Evolutionary conservation across 2,888 invertebrate species (phyloP).

Genomic region (Sminthurinus aureus): DNA sequence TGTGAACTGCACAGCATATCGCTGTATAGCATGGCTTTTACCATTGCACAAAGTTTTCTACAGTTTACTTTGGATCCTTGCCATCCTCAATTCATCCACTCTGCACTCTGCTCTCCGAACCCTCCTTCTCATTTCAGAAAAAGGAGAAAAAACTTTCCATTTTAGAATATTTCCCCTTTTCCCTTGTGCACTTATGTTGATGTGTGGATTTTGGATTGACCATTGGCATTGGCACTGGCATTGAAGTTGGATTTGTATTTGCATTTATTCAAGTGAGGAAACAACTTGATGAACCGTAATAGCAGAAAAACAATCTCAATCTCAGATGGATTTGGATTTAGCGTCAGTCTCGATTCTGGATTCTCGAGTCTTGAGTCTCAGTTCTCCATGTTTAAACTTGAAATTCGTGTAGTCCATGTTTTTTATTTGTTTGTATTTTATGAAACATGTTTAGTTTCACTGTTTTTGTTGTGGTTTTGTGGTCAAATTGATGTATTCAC

Average conservation of each 20-base stretch:
- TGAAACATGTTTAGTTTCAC: too few species aligned
- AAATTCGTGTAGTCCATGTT: too few species aligned
- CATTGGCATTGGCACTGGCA: too few species aligned
- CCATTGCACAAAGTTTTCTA: background rate
- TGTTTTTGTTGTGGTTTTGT: too few species aligned
- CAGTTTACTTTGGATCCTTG: constrained; percentile 18
- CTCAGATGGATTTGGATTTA: too few species aligned
- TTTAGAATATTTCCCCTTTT: background rate
- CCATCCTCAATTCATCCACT: constrained; percentile 10
- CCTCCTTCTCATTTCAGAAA: background rate
- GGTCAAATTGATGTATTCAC: too few species aligned
- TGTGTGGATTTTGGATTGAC: background rate
- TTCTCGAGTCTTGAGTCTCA: too few species aligned
- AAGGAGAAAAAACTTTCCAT: constrained; percentile 9
- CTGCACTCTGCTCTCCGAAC: background rate
- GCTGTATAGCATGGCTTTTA: background rate
- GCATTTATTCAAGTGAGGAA: background rate
- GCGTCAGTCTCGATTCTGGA: too few species aligned
- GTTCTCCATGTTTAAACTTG: too few species aligned
- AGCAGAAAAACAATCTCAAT: too few species aligned
- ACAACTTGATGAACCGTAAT: background rate
- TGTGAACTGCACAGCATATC: background rate
- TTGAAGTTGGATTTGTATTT: background rate
- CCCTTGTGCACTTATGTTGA: background rate
- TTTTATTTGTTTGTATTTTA: too few species aligned